These are phyloP conservation scores for Pogonomyrmex californicus DNA, from an alignment of 1,140 invertebrate species.

Conservation along the genomic window DNA sequence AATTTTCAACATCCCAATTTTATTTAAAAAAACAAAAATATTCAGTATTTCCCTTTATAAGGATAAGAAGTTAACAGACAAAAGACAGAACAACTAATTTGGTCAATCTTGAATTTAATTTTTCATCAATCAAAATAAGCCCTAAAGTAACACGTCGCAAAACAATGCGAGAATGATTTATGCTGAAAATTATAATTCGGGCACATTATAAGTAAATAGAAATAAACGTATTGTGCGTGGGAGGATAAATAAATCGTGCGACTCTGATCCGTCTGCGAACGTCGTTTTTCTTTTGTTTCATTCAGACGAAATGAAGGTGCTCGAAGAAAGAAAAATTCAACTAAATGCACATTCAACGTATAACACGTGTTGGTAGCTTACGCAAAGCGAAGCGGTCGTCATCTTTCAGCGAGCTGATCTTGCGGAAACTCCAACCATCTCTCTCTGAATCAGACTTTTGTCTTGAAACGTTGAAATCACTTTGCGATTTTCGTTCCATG, in stretches of 20 bases:
- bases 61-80: no score
- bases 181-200: not conserved
- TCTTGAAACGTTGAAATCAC: conserved; percentile 80
- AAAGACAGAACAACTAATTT: not conserved
- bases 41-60: not conserved
- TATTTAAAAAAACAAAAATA: not conserved
- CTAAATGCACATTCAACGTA: conserved; percentile 55
- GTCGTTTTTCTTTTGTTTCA: conserved; percentile 8
- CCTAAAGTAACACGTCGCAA: not conserved
- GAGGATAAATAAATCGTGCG: conserved; percentile 31
- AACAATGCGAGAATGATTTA: not conserved
- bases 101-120: conserved; percentile 7
- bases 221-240: not conserved
- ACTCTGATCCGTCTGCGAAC: conserved; percentile 29
- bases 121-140: not conserved
- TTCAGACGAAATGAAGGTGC: conserved; percentile 35
- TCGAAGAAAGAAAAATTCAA: conserved; percentile 20
- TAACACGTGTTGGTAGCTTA: conserved; percentile 80
- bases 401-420: conserved; percentile 74
- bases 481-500: conserved; percentile 62
- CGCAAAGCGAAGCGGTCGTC: conserved; percentile 74
- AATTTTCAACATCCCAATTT: not conserved
- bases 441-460: conserved; percentile 76
- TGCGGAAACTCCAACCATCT: conserved; percentile 77
- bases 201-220: not conserved